These are phyloP conservation scores for Holothuria scabra DNA, from an alignment of 53 echinoderm and acorn worm genomes.

Conservation along the genomic window DNA sequence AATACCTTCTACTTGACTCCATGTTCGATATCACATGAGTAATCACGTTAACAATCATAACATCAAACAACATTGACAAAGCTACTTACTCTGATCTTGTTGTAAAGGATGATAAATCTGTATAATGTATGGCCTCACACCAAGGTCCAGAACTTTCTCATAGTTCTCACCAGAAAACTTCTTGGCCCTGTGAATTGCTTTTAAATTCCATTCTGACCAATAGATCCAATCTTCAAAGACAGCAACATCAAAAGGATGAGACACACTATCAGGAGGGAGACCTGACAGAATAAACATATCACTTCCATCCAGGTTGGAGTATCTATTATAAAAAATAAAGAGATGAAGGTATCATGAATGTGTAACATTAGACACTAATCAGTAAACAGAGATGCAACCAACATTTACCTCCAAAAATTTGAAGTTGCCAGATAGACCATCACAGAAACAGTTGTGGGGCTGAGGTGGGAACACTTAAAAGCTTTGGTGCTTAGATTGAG, in stretches of 20 bases:
- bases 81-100: conserved; percentile 80
- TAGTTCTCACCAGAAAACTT: conserved; percentile 66
- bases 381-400: no score
- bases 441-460: no score
- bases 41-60: no score
- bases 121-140: conserved; percentile 79
- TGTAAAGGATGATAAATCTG: conserved; percentile 79
- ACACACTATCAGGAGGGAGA: conserved; percentile 37
- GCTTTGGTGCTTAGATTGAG: no score
- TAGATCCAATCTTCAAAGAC: conserved; percentile 86
- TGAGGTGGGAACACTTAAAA: no score
- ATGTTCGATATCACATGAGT: no score
- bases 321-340: conserved; percentile 45
- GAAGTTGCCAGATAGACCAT: no score
- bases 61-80: no score
- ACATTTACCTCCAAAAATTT: no score
- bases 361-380: no score
- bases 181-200: conserved; percentile 61
- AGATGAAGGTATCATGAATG: no score
- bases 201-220: conserved; percentile 87
- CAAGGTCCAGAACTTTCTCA: conserved; percentile 46
- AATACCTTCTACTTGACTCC: no score
- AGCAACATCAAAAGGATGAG: conserved; percentile 92
- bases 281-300: conserved; percentile 57
- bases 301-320: conserved; percentile 75